These are phyloP conservation scores for Tachina fera DNA, from an alignment of 2,888 invertebrate species.

Conservation along the genomic window DNA sequence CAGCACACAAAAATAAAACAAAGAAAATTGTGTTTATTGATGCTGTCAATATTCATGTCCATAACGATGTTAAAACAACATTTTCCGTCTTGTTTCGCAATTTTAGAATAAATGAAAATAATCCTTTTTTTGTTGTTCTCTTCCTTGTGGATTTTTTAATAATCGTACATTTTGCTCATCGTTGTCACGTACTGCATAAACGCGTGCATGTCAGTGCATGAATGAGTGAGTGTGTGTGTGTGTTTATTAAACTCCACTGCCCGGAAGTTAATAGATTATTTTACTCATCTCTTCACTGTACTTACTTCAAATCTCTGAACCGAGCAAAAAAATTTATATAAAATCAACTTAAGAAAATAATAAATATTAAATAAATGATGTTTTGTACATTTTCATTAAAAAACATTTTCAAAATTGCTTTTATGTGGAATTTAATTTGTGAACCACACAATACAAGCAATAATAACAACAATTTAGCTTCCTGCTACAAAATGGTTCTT, in stretches of 20 bases:
- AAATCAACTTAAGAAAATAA: slow-evolving; percentile 55
- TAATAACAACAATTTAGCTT: slow-evolving; percentile 79
- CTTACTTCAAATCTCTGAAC: slow-evolving; percentile 41
- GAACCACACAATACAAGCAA: slow-evolving; percentile 79
- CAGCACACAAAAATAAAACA: neutral
- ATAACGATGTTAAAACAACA: slow-evolving; percentile 62
- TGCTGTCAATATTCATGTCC: slow-evolving; percentile 70
- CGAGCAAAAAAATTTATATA: neutral
- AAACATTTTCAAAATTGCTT: slow-evolving; percentile 77
- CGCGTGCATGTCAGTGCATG: slow-evolving; percentile 69
- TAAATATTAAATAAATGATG: slow-evolving; percentile 72
- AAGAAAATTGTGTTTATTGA: slow-evolving; percentile 56
- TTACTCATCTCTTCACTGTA: neutral
- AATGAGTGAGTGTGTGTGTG: neutral
- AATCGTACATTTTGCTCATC: slow-evolving; percentile 57
- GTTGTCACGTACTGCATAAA: slow-evolving; percentile 75
- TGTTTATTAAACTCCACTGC: slow-evolving; percentile 51
- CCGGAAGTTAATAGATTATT: slow-evolving; percentile 76
- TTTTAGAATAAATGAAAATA: slow-evolving; percentile 47
- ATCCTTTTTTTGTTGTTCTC: slow-evolving; percentile 29
- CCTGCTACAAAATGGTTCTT: slow-evolving; percentile 72
- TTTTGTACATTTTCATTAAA: slow-evolving; percentile 73
- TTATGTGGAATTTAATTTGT: slow-evolving; percentile 82
- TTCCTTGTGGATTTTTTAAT: slow-evolving; percentile 41
- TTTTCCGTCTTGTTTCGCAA: slow-evolving; percentile 39